Base-by-base conservation (phyloP, 2,797 vertebrate species). In the Kryptolebias ocellatus region DNA sequence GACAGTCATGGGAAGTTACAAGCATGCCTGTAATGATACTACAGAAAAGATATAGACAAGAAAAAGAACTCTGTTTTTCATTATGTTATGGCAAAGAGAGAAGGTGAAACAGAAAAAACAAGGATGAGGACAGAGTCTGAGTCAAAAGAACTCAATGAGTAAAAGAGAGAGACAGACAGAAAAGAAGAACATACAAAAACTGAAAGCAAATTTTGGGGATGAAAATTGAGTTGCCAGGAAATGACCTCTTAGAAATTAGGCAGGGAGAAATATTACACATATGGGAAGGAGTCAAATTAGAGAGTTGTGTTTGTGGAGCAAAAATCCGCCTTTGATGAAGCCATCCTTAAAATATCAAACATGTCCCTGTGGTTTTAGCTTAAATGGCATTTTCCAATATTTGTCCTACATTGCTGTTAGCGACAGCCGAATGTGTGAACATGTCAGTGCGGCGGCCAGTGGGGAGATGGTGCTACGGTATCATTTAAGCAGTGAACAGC, bases 401-500 rank as follows among this genome's bases (percentile, higher is more conserved):
- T 89, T 90, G 85, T 88, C 83, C 86, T 82, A 80, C 84, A 81
- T 87, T 81, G 85, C 84, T 69, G 70, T 89, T 85, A 83, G 85
- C 74, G 51, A 62, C 84, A 80, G 67, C 71, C 72, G 61, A 67
- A 75, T 88, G 80, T 87, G 87, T 84, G 88, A 90, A 85, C 85
- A 87, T 74, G 86, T 86, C 87, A 89, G 81, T 68, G 84, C 52
- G 17, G 79, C 1, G 73, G 86, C 83, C 88, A 79, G 81, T 86
- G 77, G 90, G 89, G 90, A 89, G 86, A 87, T 81, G 86, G 79
- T 85, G 81, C 85, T 81, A 73, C 63, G 60, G 82, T 80, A 91
- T 91, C 89, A 85, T 89, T 92, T 89, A 91, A 87, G 77, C 55
- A 18, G 74, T 18, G 82, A 93, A 91, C 91, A 91, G 90, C 86